Evolutionary conservation across 2,113 vertebrate species (phyloP), one percentile per base, ranked within the genome.

Genomic region (Reinhardtius hippoglossoides): DNA sequence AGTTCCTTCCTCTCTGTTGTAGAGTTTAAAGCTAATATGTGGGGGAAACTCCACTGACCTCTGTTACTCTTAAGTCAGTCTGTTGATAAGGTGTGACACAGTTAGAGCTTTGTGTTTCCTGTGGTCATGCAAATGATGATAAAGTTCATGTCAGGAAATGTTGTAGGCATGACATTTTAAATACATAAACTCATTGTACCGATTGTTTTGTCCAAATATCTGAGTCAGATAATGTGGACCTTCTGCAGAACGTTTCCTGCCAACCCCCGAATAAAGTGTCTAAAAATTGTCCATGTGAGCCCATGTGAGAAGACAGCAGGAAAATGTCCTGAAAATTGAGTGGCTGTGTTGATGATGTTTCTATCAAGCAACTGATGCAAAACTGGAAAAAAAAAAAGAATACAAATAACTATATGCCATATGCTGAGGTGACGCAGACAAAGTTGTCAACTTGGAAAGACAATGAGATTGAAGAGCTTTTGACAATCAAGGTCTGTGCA

Each of bases 1-100:
- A 86, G 83, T 91, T 92, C 84, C 89, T 92, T 88, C 89, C 81
- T 91, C 56, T 77, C 24, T 10, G 69, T 74, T 70, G 64, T 52
- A 54, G 59, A 72, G 76, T 67, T 82, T 26, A 67, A 66, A 78
- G 68, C 40, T 79, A 73, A 78, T 74, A 65, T 59, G 24, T 46
- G 71, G 82, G n/a, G 83, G 88, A 83, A 89, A 88, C 50, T 92
- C 87, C 80, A 76, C 71, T 77, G 71, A 67, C 84, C 71, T 57
- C 63, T 55, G 56, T 77, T 79, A 7, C 74, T 42, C 37, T 56
- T 9, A 46, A 74, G 59, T 24, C 67, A 62, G 23, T 23, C 26
- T 71, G 23, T 68, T 71, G 76, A 87, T 86, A 76, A 85, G 57
- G 35, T 66, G 64, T 60, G 65, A 44, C n/a, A 78, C 40, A 78